Evolutionary conservation across 2,113 vertebrate species (phyloP).

Genomic region (Hipposideros armiger): DNA sequence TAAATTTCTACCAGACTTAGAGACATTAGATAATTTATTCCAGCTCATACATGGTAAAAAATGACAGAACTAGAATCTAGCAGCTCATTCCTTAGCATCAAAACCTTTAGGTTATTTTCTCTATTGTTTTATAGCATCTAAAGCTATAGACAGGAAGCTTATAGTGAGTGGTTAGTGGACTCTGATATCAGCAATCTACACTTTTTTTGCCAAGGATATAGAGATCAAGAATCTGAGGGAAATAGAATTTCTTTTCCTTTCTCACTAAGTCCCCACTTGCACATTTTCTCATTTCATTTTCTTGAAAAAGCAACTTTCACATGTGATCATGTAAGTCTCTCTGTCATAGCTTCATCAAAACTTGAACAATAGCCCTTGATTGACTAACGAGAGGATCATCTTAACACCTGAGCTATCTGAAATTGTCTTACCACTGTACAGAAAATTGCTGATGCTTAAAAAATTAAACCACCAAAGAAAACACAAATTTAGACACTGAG

Average conservation of each 20-base stretch:
- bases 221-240: neutral
- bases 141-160: neutral
- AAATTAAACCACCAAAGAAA: neutral
- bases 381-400: neutral
- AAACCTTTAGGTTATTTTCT: neutral
- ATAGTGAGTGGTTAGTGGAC: rapidly evolving
- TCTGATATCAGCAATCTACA: neutral
- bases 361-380: neutral
- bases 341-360: neutral
- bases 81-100: neutral
- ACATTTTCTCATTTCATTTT: constrained; percentile 6
- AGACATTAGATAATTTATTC: neutral
- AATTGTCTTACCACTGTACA: neutral
- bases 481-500: neutral
- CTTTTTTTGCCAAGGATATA: neutral
- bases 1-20: neutral
- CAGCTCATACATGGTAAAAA: neutral
- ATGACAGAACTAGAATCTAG: neutral
- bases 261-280: neutral
- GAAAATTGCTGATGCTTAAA: neutral
- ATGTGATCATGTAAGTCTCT: neutral
- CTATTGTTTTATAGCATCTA: rapidly evolving
- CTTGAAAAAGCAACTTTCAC: neutral
- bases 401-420: neutral
- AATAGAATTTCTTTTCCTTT: neutral